Evolutionary conservation across 2,888 invertebrate species (phyloP).

Genomic region (Belgica antarctica): DNA sequence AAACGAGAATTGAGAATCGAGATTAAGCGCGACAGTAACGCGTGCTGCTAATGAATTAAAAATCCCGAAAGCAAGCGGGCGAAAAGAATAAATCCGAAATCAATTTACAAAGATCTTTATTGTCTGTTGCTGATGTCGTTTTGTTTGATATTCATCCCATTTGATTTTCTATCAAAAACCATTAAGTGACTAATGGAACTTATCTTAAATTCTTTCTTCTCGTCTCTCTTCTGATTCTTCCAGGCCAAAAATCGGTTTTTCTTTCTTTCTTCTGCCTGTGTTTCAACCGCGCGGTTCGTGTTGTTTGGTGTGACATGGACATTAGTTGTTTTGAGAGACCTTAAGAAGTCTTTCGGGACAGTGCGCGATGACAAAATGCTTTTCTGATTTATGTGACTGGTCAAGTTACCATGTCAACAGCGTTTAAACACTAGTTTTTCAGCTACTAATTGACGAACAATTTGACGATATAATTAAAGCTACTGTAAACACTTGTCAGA

Average conservation of each 20-base stretch:
- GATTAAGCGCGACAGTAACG: conserved; percentile 38
- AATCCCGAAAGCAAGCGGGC: background rate
- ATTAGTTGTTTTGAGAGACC: conserved; percentile 38
- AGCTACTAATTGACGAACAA: background rate
- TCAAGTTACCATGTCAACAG: background rate
- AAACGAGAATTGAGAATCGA: too few species aligned
- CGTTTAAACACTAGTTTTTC: conserved; percentile 13
- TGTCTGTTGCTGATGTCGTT: conserved; percentile 36
- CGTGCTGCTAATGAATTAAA: conserved; percentile 43
- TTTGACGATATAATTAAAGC: conserved; percentile 24
- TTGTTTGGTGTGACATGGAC: conserved; percentile 42
- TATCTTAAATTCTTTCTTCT: conserved; percentile 42
- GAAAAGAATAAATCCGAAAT: conserved; percentile 28
- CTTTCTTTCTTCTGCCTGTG: background rate
- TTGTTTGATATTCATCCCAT: conserved; percentile 38
- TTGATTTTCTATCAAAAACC: conserved; percentile 41
- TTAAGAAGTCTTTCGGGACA: conserved; percentile 1
- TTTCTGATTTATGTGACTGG: conserved; percentile 33
- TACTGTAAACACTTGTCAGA: background rate
- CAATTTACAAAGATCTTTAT: conserved; percentile 44
- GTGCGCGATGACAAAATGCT: conserved; percentile 11
- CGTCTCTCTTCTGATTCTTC: conserved; percentile 14
- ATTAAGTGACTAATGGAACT: conserved; percentile 44
- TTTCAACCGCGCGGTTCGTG: conserved; percentile 37
- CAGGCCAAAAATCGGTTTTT: conserved; percentile 12